phyloP scores from a whole-genome alignment of 2,113 vertebrate species.

The Sapayoa aenigma region DNA sequence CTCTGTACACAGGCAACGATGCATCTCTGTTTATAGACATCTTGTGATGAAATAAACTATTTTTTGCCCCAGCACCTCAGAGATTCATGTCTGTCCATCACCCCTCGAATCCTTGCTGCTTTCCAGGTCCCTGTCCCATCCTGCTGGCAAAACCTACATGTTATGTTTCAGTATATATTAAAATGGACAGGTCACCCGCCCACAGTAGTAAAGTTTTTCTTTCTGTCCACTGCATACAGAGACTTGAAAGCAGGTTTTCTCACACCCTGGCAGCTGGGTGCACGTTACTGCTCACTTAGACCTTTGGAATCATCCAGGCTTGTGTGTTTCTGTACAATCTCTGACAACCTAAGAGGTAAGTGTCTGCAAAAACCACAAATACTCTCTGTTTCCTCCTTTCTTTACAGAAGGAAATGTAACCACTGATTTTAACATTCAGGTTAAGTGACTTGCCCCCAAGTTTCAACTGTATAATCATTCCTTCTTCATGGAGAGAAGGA shows the following conservation, averaged over 20 bases:
- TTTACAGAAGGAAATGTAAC: background rate
- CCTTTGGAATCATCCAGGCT: background rate
- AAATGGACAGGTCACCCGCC: background rate
- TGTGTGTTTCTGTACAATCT: background rate
- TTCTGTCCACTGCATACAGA: background rate
- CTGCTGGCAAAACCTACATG: background rate
- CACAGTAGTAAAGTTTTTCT: background rate
- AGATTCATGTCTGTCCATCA: background rate
- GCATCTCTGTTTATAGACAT: background rate
- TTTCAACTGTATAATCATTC: background rate
- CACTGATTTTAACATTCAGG: background rate
- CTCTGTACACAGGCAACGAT: background rate
- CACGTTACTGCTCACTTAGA: background rate
- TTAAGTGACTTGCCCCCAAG: background rate
- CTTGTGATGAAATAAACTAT: background rate
- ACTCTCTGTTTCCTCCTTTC: background rate
- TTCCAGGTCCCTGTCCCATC: background rate
- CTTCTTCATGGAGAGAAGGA: background rate
- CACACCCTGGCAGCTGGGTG: background rate
- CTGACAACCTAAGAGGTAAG: background rate
- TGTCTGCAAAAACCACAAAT: background rate
- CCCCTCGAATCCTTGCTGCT: background rate
- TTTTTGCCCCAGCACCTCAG: background rate
- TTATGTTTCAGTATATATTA: background rate
- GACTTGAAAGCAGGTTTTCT: background rate